phyloP scores from a whole-genome alignment of 1,140 invertebrate genomes.

The Zaprionus davidi region DNA sequence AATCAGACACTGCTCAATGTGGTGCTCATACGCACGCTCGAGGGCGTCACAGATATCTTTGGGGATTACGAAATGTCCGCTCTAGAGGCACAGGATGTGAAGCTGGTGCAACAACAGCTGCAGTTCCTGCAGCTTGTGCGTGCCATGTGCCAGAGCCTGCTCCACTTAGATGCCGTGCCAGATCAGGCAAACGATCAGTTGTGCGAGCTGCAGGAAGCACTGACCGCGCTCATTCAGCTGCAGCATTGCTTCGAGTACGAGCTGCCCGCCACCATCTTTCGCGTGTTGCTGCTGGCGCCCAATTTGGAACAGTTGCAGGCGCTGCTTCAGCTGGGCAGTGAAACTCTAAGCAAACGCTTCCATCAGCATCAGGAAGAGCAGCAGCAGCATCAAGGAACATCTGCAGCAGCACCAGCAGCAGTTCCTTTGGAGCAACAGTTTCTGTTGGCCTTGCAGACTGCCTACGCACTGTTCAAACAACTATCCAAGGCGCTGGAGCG shows the following conservation, averaged over 20 bases:
- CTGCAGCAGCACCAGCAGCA: not conserved
- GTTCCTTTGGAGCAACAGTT: constrained; percentile 40
- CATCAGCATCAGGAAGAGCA: not conserved
- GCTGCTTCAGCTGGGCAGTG: constrained; percentile 27
- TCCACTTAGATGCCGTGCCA: not conserved
- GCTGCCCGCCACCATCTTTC: constrained; percentile 45
- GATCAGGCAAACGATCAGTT: constrained; percentile 44
- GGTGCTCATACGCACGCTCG: constrained; percentile 43
- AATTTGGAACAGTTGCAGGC: constrained; percentile 44
- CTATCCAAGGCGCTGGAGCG: constrained; percentile 19
- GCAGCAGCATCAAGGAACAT: constrained; percentile 3
- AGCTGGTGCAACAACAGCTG: constrained; percentile 59
- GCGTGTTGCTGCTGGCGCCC: constrained; percentile 42
- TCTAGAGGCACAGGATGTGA: constrained; percentile 22
- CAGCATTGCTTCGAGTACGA: constrained; percentile 58
- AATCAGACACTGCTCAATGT: constrained; percentile 37
- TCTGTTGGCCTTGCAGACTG: constrained; percentile 40
- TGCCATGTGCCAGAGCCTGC: constrained; percentile 52
- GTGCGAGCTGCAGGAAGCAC: constrained; percentile 34
- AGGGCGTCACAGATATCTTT: constrained; percentile 44
- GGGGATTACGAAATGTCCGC: constrained; percentile 51
- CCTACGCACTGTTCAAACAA: constrained; percentile 47
- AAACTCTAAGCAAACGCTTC: constrained; percentile 25
- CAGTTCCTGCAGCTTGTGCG: constrained; percentile 60
- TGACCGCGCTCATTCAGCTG: constrained; percentile 35